Base-by-base conservation (phyloP, 2,113 vertebrate genomes). In the Hyaena hyaena region DNA sequence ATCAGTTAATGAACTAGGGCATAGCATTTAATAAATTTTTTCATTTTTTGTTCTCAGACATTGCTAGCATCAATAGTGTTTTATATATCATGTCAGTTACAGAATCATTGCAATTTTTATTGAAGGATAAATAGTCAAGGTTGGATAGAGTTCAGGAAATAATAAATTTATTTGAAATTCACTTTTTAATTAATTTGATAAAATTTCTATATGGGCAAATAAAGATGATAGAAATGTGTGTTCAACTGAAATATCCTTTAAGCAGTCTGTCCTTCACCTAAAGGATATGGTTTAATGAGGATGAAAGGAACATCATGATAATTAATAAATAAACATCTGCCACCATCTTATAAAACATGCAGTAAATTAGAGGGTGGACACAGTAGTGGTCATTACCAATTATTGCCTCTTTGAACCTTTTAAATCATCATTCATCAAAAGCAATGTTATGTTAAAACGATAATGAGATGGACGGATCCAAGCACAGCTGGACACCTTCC, bases 61-160 rank as follows among this genome's bases (percentile, higher is more conserved):
- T 88, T 85, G 58, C 53, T 33, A 68, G 11, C 23, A 12, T 61
- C 90, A 83, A 85, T 97, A 90, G n/a, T 83, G 21, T 58, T 68
- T 95, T 91, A 93, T 91, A 24, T 95, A 71, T 88, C 50, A 85
- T 88, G 48, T 95, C 68, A 88, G 68, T 88, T 94, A 93, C 21
- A 96, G 85, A 95, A 95, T 90, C 76, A 92, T 17, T 92, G 81
- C 71, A 81, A 33, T 8, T 96, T 90, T 96, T 87, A 92, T 85
- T 76, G 53, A 94, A 45, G 24, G 91, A 93, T 94, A 97, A 95
- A 95, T 95, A 96, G 90, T 83, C 84, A 74, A 81, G 88, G 19
- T 68, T 90, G 87, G 35, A 35, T 66, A 74, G 58, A 90, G 14
- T 80, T 90, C 43, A 93, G 45, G 63, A 95, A 94, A 85, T 55